Conservation (phyloP, 2,797 vertebrate species). For the Channa striata region DNA sequence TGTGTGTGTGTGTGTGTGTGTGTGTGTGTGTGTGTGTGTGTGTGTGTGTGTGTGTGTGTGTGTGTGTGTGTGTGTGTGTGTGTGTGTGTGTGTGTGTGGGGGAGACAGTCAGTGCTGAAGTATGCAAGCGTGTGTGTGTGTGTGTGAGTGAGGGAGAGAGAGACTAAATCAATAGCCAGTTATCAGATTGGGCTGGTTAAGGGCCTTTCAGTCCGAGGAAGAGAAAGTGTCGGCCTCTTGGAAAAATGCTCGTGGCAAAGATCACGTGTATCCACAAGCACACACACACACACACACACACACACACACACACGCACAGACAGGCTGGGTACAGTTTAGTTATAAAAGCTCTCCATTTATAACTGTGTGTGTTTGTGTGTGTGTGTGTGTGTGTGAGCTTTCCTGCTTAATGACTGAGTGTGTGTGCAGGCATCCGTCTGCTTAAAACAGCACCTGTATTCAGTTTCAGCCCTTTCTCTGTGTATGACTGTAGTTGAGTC, state of each 20-base stretch:
- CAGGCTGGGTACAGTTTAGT: constrained; percentile 32
- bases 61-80: constrained; percentile 14
- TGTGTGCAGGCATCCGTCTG: constrained; percentile 2
- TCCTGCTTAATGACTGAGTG: constrained; percentile 46
- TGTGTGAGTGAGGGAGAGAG: constrained; percentile 1
- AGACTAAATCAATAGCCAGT: constrained; percentile 66
- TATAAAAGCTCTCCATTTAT: constrained; percentile 17
- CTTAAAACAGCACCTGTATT: constrained; percentile 30
- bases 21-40: constrained; percentile 14
- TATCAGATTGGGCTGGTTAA: constrained; percentile 56
- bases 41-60: constrained; percentile 12
- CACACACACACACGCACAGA: not conserved
- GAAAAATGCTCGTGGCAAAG: constrained; percentile 43
- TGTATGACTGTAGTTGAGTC: not conserved
- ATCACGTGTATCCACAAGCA: constrained; percentile 46
- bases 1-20: constrained; percentile 24
- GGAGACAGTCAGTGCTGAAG: not conserved
- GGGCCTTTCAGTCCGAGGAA: constrained; percentile 41
- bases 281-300: not conserved
- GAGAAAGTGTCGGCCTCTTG: constrained; percentile 40
- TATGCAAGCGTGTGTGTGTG: constrained; percentile 17
- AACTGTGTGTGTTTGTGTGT: constrained; percentile 11
- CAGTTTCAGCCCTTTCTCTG: constrained; percentile 26
- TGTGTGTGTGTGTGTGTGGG: too few relatives aligned
- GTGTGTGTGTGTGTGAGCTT: constrained; percentile 7